These are phyloP conservation scores for Indicator indicator DNA, from an alignment of 2,113 vertebrate genomes.

Conservation along the genomic window DNA sequence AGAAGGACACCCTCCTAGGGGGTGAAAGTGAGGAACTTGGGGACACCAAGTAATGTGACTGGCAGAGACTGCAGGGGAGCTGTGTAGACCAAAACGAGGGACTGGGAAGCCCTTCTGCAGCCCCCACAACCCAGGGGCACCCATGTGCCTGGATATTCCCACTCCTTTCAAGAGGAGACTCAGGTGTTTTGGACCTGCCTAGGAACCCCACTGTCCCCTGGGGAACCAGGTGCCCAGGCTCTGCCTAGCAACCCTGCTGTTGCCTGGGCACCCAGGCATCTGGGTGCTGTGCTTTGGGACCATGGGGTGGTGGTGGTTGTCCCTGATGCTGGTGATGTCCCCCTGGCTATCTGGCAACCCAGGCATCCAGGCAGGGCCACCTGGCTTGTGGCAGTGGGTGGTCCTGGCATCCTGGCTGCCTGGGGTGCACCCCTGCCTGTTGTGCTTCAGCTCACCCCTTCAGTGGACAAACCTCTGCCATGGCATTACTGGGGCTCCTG, in stretches of 20 bases:
- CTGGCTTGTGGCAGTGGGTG: background rate
- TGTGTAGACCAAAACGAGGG: background rate
- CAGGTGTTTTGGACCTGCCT: too few species aligned
- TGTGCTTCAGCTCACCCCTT: background rate
- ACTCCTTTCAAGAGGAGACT: background rate
- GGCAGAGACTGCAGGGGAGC: background rate
- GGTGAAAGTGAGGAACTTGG: background rate
- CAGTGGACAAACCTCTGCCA: background rate
- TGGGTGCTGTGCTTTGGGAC: background rate
- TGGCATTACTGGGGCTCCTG: background rate
- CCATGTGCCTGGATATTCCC: background rate
- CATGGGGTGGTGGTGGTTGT: background rate
- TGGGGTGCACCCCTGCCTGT: background rate
- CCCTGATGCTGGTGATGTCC: background rate
- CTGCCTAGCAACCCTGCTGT: background rate
- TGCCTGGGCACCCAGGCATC: background rate
- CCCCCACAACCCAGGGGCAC: background rate
- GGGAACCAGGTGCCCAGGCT: accelerated
- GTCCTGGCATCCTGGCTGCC: background rate
- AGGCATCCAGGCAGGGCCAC: background rate
- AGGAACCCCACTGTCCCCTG: background rate
- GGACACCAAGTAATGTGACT: background rate
- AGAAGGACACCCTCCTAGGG: background rate
- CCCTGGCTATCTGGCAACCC: background rate
- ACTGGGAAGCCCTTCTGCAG: background rate